phyloP scores from a whole-genome alignment of 2,113 vertebrate species.

The Copsychus sechellarum region DNA sequence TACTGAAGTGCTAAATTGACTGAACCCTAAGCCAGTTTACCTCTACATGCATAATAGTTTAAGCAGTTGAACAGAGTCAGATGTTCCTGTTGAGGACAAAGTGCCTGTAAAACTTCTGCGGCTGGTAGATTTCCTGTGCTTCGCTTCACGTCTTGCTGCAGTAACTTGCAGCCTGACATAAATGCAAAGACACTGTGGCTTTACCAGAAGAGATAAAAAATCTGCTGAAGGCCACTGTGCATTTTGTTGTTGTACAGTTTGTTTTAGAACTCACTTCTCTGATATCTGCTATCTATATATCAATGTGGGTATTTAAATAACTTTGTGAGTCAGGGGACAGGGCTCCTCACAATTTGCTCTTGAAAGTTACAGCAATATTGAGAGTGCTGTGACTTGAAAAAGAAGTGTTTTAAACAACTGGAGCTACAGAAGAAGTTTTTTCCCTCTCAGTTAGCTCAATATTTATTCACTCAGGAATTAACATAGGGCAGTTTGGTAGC shows the following conservation, averaged over 20 bases:
- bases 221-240: neutral
- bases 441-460: neutral
- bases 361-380: neutral
- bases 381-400: neutral
- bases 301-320: neutral
- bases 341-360: neutral
- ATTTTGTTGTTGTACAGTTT: neutral
- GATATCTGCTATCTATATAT: neutral
- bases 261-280: neutral
- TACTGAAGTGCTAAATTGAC: conserved; percentile 17
- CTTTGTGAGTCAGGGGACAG: neutral
- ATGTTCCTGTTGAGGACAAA: neutral
- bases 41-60: neutral
- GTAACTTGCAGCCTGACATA: neutral
- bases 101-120: neutral
- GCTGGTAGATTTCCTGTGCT: neutral
- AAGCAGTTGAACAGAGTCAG: neutral
- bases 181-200: neutral
- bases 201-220: neutral
- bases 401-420: neutral
- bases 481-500: neutral
- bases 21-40: conserved; percentile 32
- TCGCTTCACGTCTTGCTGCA: neutral
- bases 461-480: neutral
- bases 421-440: neutral